Evolutionary conservation across 2,113 vertebrate species (phyloP).

Genomic region (Rhea pennata): DNA sequence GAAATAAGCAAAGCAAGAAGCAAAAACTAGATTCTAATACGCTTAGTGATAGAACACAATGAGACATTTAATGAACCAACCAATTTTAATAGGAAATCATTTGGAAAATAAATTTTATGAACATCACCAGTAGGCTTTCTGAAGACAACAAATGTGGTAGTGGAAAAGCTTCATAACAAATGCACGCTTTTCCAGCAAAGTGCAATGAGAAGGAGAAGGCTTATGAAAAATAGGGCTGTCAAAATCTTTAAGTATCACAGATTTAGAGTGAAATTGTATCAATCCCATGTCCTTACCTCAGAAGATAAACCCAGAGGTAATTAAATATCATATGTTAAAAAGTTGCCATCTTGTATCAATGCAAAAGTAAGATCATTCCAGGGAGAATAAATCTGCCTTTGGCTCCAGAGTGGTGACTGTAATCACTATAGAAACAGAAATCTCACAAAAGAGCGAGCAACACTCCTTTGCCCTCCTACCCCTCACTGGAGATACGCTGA

Average conservation of each 20-base stretch:
- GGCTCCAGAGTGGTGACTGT: background rate
- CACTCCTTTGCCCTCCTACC: background rate
- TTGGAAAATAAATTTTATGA: background rate
- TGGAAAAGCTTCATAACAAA: background rate
- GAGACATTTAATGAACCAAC: constrained; percentile 7
- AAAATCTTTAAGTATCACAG: background rate
- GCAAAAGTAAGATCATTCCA: background rate
- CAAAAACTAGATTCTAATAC: background rate
- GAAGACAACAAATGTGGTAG: background rate
- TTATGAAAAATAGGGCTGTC: background rate
- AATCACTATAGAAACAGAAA: constrained; percentile 4
- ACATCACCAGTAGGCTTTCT: background rate
- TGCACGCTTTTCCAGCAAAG: background rate
- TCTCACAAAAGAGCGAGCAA: background rate
- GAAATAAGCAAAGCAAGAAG: constrained; percentile 29
- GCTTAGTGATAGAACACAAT: background rate
- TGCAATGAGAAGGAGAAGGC: background rate
- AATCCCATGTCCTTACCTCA: background rate
- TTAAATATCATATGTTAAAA: background rate
- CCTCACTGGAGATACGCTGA: background rate
- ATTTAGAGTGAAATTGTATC: background rate
- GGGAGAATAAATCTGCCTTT: background rate
- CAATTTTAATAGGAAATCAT: constrained; percentile 21
- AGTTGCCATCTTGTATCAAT: background rate
- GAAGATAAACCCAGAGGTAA: background rate